phyloP scores from a whole-genome alignment of 1,140 invertebrate genomes.

The Rhyzopertha dominica region DNA sequence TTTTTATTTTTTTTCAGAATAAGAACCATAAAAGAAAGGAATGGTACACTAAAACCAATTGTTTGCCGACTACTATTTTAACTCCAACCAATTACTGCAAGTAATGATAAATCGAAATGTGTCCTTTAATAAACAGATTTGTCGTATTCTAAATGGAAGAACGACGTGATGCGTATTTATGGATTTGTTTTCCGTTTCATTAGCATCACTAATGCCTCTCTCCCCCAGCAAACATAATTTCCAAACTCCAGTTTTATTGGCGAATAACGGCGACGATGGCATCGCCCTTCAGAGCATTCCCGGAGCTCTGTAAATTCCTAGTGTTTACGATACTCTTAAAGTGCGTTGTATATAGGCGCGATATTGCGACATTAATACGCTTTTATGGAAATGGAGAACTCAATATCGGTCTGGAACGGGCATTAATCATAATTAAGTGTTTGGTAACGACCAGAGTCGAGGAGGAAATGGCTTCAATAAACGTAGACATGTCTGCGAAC shows the following conservation, averaged over 20 bases:
- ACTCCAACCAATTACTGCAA: too few species aligned
- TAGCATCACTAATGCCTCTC: constrained; percentile 28
- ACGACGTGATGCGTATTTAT: too few species aligned
- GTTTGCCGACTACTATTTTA: too few species aligned
- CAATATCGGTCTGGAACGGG: constrained; percentile 28
- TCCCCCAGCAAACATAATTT: constrained; percentile 19
- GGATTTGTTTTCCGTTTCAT: constrained; percentile 25
- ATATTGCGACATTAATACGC: constrained; percentile 31
- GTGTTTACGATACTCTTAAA: constrained; percentile 31
- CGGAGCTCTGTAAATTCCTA: constrained; percentile 20
- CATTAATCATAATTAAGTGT: constrained; percentile 38
- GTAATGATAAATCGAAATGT: too few species aligned
- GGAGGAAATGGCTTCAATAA: constrained; percentile 33
- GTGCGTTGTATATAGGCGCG: constrained; percentile 25
- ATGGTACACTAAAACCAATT: too few species aligned
- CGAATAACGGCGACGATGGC: constrained; percentile 22
- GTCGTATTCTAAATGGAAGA: too few species aligned
- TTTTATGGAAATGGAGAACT: constrained; percentile 34
- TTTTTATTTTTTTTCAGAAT: too few species aligned
- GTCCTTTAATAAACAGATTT: too few species aligned
- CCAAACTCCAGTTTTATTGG: constrained; percentile 26
- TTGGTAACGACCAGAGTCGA: constrained; percentile 28
- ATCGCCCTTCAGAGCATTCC: constrained; percentile 17
- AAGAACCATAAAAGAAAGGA: too few species aligned
- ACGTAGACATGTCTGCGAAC: constrained; percentile 28